Evolutionary conservation across 2,113 vertebrate species (phyloP).

Genomic region (Machaerirhynchus nigripectus): DNA sequence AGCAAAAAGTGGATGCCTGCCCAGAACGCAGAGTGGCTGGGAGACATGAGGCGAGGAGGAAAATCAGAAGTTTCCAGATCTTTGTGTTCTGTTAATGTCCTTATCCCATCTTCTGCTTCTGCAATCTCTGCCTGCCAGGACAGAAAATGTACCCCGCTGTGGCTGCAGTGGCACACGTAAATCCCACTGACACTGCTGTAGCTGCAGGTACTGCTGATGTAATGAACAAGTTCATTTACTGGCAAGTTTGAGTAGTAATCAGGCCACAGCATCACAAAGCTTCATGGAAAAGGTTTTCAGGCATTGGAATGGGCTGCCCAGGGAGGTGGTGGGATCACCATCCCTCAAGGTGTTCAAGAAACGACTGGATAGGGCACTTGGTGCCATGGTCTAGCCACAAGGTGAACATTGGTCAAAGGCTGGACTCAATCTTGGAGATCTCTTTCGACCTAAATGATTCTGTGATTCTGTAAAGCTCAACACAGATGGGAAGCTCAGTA

Average conservation of each 20-base stretch:
- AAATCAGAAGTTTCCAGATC: not conserved
- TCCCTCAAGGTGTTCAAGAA: not conserved
- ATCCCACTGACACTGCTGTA: not conserved
- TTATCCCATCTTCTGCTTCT: not conserved
- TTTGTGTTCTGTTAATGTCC: not conserved
- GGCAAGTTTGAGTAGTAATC: not conserved
- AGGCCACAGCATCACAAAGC: not conserved
- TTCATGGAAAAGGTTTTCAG: not conserved
- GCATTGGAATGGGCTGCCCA: not conserved
- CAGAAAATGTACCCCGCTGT: not conserved
- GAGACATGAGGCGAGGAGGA: not conserved
- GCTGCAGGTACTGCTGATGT: not conserved
- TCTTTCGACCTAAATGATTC: not conserved
- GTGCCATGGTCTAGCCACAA: not conserved
- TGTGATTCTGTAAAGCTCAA: not conserved
- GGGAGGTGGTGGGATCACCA: not conserved
- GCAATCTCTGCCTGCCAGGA: not conserved
- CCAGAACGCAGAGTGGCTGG: not conserved
- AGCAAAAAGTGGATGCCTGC: not conserved
- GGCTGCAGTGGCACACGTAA: not conserved
- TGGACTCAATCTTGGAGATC: not conserved
- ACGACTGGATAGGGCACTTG: fast-evolving
- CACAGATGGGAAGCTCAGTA: not conserved
- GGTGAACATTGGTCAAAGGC: not conserved
- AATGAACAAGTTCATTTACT: not conserved